Evolutionary conservation across 1,140 invertebrate species (phyloP), one percentile per base, ranked within the genome.

Genomic region (Phenacoccus solenopsis): DNA sequence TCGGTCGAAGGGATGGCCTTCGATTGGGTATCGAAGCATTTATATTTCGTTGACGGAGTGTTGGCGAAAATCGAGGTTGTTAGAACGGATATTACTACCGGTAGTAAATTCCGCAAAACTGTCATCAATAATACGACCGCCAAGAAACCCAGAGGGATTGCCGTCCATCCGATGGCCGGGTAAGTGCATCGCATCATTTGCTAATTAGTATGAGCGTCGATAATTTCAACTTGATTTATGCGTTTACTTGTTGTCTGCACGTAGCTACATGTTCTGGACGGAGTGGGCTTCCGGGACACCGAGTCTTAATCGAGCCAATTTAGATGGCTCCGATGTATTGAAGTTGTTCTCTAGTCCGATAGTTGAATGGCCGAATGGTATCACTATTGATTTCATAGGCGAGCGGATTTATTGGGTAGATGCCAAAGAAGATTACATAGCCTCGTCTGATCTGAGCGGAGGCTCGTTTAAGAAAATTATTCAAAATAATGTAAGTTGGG

Each of bases 1-100:
- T 91, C 90, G 4, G 90, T 97, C 24, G 93, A 97, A 80, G 94
- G 94, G 10, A 90, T 97, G 85, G 88, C 92, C 0, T 84, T 91
- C 30, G 95, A 98, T 81, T 97, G 93, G 93, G 86, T 95, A n/a
- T 89, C 90, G 0, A 89, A 93, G 70, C 88, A 94, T 72, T 78
- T 98, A 0, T 98, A 95, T 78, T 96, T 94, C 78, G 91, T 94
- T 1, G 93, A 97, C 78, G 87, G 90, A 32, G 81, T 86, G 70
- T 81, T 85, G 57, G 84, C 86, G 74, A 87, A 86, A 74, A 92
- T 95, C 73, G 89, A 94, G 77, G 85, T 93, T 1, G 87, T 93
- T 1, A 80, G 87, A 38, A 89, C 86, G 0, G 86, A 92, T 76
- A 79, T 90, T 0, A 77, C 81, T 2, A 81, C 81, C 69, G 80